Evolutionary conservation across 2,797 vertebrate species (phyloP).

Genomic region (Bryconaethiops microstoma): DNA sequence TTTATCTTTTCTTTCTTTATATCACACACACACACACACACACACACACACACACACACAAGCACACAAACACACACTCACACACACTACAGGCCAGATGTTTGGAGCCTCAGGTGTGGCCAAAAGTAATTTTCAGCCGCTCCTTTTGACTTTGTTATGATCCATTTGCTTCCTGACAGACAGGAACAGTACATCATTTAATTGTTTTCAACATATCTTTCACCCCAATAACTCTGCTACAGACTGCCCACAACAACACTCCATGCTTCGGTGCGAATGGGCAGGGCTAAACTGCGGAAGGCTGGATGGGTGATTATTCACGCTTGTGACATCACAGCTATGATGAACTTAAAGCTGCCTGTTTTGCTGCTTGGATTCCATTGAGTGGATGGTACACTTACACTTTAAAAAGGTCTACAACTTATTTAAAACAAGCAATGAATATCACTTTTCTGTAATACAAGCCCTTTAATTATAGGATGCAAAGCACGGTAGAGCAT

Average conservation of each 20-base stretch:
- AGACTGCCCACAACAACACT: not conserved
- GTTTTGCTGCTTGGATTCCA: not conserved
- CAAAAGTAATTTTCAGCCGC: no score
- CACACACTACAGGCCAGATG: no score
- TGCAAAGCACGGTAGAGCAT: not conserved
- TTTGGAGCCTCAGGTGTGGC: no score
- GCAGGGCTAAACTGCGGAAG: not conserved
- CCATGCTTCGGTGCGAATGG: not conserved
- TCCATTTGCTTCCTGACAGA: not conserved
- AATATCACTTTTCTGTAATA: not conserved
- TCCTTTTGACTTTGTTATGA: not conserved
- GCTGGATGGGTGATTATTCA: not conserved
- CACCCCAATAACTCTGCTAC: not conserved
- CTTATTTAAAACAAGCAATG: not conserved
- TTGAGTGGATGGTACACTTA: not conserved
- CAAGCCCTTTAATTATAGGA: not conserved
- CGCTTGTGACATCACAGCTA: not conserved
- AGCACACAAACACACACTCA: no score
- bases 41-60: no score
- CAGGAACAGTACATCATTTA: not conserved
- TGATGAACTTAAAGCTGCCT: not conserved
- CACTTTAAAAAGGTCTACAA: not conserved
- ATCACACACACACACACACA: no score
- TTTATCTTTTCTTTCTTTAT: no score
- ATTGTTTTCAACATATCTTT: not conserved